Evolutionary conservation across 2,888 invertebrate genomes (phyloP).

Genomic region (Erebia ligea): DNA sequence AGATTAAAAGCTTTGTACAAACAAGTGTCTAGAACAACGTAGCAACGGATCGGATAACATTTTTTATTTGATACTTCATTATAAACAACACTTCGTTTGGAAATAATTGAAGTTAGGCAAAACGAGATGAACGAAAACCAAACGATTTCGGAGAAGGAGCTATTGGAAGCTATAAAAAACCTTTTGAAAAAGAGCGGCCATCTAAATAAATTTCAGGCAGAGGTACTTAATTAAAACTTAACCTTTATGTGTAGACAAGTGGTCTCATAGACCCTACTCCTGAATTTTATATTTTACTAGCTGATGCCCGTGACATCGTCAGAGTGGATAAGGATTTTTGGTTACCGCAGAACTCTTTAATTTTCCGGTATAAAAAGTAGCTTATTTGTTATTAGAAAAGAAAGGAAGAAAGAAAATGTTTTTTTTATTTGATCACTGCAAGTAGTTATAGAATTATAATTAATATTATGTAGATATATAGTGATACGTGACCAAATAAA

Average conservation of each 20-base stretch:
- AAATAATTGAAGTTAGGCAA: slow-evolving; percentile 42
- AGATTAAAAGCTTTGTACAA: slow-evolving; percentile 4
- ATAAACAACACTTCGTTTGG: slow-evolving; percentile 36
- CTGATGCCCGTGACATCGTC: too few species aligned
- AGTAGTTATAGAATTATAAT: too few species aligned
- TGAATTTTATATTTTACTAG: background rate
- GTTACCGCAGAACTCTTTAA: too few species aligned
- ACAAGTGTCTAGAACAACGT: slow-evolving; percentile 10
- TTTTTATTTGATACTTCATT: slow-evolving; percentile 34
- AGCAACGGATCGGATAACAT: slow-evolving; percentile 22
- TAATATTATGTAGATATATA: too few species aligned
- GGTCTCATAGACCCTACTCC: slow-evolving; percentile 9
- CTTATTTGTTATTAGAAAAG: too few species aligned
- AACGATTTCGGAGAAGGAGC: slow-evolving; percentile 66
- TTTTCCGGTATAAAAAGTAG: too few species aligned
- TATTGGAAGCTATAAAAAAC: slow-evolving; percentile 68
- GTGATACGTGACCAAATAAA: too few species aligned
- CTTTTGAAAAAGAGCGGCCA: slow-evolving; percentile 69
- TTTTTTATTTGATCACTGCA: too few species aligned
- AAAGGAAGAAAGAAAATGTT: too few species aligned
- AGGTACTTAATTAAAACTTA: slow-evolving; percentile 52
- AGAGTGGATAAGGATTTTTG: too few species aligned
- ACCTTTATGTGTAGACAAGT: too few species aligned
- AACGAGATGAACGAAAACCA: slow-evolving; percentile 61
- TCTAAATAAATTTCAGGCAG: slow-evolving; percentile 72